These are phyloP conservation scores for Barnardius zonarius DNA, from an alignment of 2,113 vertebrate species.

Conservation along the genomic window DNA sequence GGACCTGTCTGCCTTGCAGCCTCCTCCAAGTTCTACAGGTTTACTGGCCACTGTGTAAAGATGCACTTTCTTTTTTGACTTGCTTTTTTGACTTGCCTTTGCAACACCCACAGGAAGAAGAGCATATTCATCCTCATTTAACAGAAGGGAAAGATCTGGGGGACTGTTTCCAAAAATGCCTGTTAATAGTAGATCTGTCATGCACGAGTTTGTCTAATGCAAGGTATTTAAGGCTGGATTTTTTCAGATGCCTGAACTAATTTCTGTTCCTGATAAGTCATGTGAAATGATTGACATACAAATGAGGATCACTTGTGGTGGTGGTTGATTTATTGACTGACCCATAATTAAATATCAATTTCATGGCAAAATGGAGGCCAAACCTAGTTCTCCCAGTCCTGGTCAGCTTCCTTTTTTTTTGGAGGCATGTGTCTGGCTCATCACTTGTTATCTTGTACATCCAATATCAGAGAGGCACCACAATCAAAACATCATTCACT, in stretches of 20 bases:
- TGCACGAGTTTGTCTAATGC: neutral
- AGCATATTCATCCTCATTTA: neutral
- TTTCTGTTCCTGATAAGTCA: conserved; percentile 1
- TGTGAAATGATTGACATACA: neutral
- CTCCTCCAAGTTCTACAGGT: neutral
- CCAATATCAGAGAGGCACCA: neutral
- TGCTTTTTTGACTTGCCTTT: neutral
- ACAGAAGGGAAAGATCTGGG: neutral
- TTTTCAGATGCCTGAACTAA: conserved; percentile 41
- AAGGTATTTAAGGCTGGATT: neutral
- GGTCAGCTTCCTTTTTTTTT: neutral
- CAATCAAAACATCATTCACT: neutral
- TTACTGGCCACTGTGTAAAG: neutral
- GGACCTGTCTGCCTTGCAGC: neutral
- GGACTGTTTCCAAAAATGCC: neutral
- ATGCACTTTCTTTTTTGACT: neutral
- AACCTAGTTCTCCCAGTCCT: neutral
- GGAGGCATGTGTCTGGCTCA: neutral
- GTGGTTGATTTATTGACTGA: neutral
- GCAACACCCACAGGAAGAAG: neutral
- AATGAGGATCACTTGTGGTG: neutral
- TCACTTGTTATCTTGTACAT: neutral
- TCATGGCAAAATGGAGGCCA: neutral
- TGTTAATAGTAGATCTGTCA: neutral
- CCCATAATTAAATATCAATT: neutral